Percentiles rank a stretch among this genome's conserved stretches.
phyloP scores from a whole-genome alignment of 2,888 invertebrate genomes.

The Pristionchus entomophagus region DNA sequence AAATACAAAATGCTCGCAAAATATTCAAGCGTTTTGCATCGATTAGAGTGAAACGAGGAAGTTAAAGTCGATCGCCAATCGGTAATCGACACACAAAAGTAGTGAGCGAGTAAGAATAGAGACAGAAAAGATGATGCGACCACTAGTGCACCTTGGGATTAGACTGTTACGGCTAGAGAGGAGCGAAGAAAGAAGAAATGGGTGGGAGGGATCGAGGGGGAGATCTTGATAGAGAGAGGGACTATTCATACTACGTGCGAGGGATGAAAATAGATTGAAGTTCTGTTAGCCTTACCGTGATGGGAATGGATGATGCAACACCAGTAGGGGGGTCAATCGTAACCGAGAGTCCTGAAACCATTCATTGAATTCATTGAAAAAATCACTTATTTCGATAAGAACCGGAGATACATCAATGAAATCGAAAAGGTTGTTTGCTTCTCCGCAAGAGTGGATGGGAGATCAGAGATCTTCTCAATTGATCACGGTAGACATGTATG shows the following conservation, averaged over 20 bases:
- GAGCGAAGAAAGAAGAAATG: background rate
- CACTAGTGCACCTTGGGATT: background rate
- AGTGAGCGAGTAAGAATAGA: too few species aligned
- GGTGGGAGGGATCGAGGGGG: background rate
- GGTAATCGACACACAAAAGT: too few species aligned
- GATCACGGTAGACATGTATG: too few species aligned
- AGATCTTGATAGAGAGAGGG: background rate
- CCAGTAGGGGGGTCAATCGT: background rate
- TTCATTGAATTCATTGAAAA: background rate
- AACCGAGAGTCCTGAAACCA: background rate
- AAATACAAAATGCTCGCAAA: too few species aligned
- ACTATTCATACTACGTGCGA: background rate
- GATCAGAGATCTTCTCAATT: too few species aligned
- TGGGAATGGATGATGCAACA: background rate
- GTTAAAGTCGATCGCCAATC: too few species aligned
- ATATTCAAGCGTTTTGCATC: too few species aligned
- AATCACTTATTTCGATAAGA: background rate
- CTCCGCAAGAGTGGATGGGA: too few species aligned
- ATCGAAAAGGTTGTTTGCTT: too few species aligned
- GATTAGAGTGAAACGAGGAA: too few species aligned
- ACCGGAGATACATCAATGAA: too few species aligned
- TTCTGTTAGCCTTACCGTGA: background rate
- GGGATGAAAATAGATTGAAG: background rate
- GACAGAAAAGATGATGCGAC: background rate
- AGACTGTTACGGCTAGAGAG: background rate